Base-by-base conservation (phyloP, 2,113 vertebrate genomes). In the Nerophis ophidion region DNA sequence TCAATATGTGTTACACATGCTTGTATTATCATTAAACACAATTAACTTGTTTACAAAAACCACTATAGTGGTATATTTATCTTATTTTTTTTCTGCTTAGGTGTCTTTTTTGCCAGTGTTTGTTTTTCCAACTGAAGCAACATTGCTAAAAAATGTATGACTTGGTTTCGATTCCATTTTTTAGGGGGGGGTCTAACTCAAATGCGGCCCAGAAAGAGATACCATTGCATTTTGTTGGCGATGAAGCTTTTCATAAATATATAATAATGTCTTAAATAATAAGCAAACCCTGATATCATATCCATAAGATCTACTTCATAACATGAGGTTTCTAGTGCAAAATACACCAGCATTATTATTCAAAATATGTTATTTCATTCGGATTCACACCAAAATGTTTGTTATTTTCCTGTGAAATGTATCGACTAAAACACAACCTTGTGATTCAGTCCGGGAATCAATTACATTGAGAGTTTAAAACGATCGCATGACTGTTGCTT, bases 71-170 rank as follows among this genome's bases (percentile, higher is more conserved):
- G 48, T 26, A 50, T 50, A 26, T 50, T 26, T 33, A 50, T 2
- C 3, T 10, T 26, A 50, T 8, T 10, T 26, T 3, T 50, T 4
- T 33, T 16, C 48, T 11, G 12, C 10, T 0, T 9, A 50, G 7
- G 17, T 17, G 9, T 48, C 12, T 50, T 26, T 48, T 50, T 33
- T 26, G 17, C 48, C 12, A 11, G 19, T 33, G 48, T 26, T 50
- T 34, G 26, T 51, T 51, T 51, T 7, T 19, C 49, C 26, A 26
- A 6, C 26, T 33, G 11, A 13, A 34, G 49, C 49, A 51, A 26
- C 49, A 34, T 34, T 14, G 49, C 19, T 51, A 51, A 51, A 51
- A 51, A 51, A 51, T 51, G 12, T 12, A 51, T 51, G 49, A 51
- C 17, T 12, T 12, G 48, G 11, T 50, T 50, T 50, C 26, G 17